Evolutionary conservation across 2,888 invertebrate genomes (phyloP).

Genomic region (Cybosia mesomella): DNA sequence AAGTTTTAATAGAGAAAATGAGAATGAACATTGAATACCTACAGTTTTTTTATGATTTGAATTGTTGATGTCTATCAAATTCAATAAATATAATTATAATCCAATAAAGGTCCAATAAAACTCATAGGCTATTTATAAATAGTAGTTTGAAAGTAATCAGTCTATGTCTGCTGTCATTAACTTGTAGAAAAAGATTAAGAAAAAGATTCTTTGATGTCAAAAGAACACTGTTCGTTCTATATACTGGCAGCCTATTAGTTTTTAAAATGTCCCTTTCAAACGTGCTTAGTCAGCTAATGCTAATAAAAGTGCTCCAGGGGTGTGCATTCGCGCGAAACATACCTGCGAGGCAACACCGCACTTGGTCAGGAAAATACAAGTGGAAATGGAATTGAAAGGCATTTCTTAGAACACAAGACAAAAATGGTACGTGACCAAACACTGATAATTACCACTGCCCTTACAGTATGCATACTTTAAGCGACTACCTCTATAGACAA

Average conservation of each 20-base stretch:
- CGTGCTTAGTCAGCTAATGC: constrained; percentile 77
- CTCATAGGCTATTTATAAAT: no score
- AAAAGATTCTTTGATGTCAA: not conserved
- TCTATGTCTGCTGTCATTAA: not conserved
- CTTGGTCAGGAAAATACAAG: constrained; percentile 44
- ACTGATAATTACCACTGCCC: not conserved
- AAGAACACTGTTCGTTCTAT: constrained; percentile 1
- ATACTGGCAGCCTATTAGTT: not conserved
- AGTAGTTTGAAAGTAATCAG: not conserved
- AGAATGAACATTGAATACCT: not conserved
- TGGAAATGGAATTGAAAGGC: constrained; percentile 46
- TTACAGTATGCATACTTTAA: no score
- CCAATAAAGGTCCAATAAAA: no score
- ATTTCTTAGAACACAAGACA: constrained; percentile 22
- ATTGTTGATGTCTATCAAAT: not conserved
- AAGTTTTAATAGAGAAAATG: not conserved
- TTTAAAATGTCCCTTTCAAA: constrained; percentile 46
- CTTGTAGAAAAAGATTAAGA: not conserved
- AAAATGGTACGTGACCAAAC: not conserved
- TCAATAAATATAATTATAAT: no score
- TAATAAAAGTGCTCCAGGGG: constrained; percentile 72
- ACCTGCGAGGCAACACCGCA: constrained; percentile 45
- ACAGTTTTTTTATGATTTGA: not conserved
- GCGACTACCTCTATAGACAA: not conserved
- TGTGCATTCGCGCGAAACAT: constrained; percentile 65